Conservation (phyloP, 2,888 invertebrate species). For the Venustoraphidia nigricollis region DNA sequence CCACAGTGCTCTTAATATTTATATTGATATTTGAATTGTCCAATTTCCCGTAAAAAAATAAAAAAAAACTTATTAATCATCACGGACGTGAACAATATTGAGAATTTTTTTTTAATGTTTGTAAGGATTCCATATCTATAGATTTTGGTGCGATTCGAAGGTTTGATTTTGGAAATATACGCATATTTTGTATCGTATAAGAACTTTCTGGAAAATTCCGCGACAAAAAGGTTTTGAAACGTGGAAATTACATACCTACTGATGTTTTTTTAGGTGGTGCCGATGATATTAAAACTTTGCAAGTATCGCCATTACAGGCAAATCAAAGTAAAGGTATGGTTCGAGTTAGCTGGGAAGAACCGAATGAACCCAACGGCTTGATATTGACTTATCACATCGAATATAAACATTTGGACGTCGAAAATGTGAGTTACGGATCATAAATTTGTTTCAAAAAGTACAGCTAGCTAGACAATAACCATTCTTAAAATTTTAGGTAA, state of each 20-base stretch:
- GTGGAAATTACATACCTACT: background rate
- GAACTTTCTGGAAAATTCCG: background rate
- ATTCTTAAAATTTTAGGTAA: slow-evolving; percentile 29
- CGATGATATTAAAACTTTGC: slow-evolving; percentile 39
- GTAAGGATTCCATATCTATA: background rate
- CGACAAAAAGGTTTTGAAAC: background rate
- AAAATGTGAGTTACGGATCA: slow-evolving; percentile 34
- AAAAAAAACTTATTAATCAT: no score
- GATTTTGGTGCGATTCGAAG: background rate
- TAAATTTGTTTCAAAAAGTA: slow-evolving; percentile 3
- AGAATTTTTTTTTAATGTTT: background rate
- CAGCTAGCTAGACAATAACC: background rate
- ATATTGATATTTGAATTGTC: no score
- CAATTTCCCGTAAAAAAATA: no score
- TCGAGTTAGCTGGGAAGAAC: slow-evolving; percentile 65
- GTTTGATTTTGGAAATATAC: background rate
- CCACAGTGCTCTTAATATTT: no score
- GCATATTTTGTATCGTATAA: background rate
- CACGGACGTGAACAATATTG: no score
- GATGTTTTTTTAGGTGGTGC: slow-evolving; percentile 6
- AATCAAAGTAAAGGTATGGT: slow-evolving; percentile 37
- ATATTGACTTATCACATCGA: slow-evolving; percentile 73
- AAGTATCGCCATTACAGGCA: slow-evolving; percentile 24
- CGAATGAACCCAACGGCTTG: slow-evolving; percentile 72
- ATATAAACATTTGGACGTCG: slow-evolving; percentile 50